Conservation (phyloP, 2,113 vertebrate species). For the Labrus mixtus region DNA sequence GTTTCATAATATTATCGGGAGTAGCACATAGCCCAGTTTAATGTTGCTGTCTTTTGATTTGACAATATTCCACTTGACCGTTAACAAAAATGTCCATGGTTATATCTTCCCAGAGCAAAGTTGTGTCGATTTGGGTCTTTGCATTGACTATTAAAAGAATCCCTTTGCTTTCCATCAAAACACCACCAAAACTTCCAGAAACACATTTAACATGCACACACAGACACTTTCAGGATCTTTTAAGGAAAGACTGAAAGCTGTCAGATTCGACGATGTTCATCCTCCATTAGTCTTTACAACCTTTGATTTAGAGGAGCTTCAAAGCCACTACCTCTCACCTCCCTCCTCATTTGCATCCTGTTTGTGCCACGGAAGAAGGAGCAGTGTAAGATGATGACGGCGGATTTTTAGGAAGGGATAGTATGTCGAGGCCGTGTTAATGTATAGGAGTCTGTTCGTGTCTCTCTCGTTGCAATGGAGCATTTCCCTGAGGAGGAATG, state of each 20-base stretch:
- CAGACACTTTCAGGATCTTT: not conserved
- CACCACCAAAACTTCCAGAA: too few relatives aligned
- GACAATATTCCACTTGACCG: too few relatives aligned
- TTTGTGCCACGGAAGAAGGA: not conserved
- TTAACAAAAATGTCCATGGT: too few relatives aligned
- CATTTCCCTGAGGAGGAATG: constrained; percentile 46
- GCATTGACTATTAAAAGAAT: too few relatives aligned
- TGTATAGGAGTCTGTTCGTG: constrained; percentile 28
- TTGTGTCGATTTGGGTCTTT: too few relatives aligned
- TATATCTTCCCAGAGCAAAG: too few relatives aligned
- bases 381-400: not conserved
- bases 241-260: not conserved
- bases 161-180: too few relatives aligned
- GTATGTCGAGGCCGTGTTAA: not conserved
- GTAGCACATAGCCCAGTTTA: too few relatives aligned
- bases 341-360: not conserved
- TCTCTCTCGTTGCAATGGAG: constrained; percentile 34
- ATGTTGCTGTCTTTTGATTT: too few relatives aligned
- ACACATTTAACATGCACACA: constrained; percentile 2
- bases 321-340: not conserved
- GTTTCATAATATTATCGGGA: not conserved
- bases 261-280: not conserved
- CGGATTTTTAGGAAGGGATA: not conserved
- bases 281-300: not conserved
- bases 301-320: not conserved